Evolutionary conservation across 2,888 invertebrate genomes (phyloP), one percentile per base, ranked within the genome.

Genomic region (Drosophila anceps): DNA sequence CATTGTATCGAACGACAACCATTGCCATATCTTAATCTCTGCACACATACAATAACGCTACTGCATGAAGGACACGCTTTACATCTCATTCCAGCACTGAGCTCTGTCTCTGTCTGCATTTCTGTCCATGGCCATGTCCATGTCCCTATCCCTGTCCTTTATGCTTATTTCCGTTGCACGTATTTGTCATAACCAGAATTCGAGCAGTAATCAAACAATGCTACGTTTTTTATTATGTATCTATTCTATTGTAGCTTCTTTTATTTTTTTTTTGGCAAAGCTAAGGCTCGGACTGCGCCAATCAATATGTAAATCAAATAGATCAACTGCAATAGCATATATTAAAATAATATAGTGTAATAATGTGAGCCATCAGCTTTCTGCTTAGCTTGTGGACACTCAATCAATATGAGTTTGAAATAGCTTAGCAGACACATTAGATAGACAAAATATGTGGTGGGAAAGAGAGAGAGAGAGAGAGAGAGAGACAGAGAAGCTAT

Each of bases 191-290:
- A 55, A 53, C 54, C 59, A 65, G 59, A 41, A 53, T 54, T 62
- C 53, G 53, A 66, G 64, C 12, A 43, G 64, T 72, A 84, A 69
- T 71, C 88, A 78, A 90, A 87, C 76, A 86, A 72, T 70, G 57
- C 27, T 27, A 66, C 69, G 79, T 73, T 78, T 81, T 76, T 73
- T 77, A 39, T 72, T 78, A 48, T 82, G 46, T 51, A 50, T 67
- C 13, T 69, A 65, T 76, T 68, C 60, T 61, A 55, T 68, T 64
- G 58, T 24, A 29, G 31, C 31, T 10, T 10, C n/a, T 24, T 44
- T 24, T 4, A 12, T 33, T n/a, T 10, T 60, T 20, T 7, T 13
- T 29, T 48, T 18, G 48, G 44, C 39, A 18, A 15, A 48, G 18
- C 39, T 7, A 35, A 57, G 44, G 35, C 35, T 39, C 33, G 24